These are phyloP conservation scores for Mormoops blainvillei DNA, from an alignment of 2,113 vertebrate genomes.

Conservation along the genomic window DNA sequence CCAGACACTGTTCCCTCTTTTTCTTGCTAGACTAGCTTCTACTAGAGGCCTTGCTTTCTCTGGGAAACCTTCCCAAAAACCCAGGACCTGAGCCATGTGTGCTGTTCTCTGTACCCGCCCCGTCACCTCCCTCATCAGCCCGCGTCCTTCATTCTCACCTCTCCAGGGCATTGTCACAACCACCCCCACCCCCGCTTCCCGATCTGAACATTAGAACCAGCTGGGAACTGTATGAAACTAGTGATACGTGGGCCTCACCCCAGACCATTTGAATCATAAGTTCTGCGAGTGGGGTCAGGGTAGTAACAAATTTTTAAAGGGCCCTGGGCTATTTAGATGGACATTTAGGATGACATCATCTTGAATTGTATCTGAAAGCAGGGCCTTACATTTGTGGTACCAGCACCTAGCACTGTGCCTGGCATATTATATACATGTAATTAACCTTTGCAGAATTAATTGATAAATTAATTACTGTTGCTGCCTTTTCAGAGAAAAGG, in stretches of 20 bases:
- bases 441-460: not conserved
- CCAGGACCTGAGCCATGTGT: not conserved
- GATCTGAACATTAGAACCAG: not conserved
- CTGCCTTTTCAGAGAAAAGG: not conserved
- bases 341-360: not conserved
- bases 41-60: not conserved
- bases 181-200: accelerated
- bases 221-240: not conserved
- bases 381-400: not conserved
- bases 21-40: not conserved
- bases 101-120: not conserved
- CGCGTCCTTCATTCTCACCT: not conserved
- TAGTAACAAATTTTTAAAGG: not conserved
- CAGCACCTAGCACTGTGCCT: not conserved
- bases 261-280: not conserved
- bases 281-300: not conserved
- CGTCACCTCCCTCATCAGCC: not conserved
- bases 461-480: not conserved
- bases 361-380: not conserved
- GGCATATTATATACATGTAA: not conserved
- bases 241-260: not conserved
- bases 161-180: not conserved
- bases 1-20: not conserved
- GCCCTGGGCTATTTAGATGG: not conserved
- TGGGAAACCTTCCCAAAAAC: not conserved